Evolutionary conservation across 1,140 invertebrate genomes (phyloP).

Genomic region (Hypsibius dujardini): DNA sequence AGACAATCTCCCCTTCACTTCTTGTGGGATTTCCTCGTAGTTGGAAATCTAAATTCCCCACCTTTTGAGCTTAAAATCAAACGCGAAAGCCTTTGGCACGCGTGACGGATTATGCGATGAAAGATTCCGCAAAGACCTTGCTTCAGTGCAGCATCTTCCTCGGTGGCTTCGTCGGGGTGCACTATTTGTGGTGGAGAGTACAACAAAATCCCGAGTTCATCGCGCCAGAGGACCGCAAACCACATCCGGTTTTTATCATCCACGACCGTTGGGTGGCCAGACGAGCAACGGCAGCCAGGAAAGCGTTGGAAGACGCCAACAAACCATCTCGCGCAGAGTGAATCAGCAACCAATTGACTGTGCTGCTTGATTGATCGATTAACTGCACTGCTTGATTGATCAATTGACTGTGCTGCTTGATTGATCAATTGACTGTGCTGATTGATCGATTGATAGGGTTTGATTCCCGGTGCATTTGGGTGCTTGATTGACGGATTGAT

Average conservation of each 20-base stretch:
- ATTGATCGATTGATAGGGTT: too few relatives aligned
- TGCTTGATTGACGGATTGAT: too few relatives aligned
- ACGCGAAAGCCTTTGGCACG: too few relatives aligned
- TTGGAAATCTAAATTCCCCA: too few relatives aligned
- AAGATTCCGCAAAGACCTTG: too few relatives aligned
- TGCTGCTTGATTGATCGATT: not conserved
- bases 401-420: not conserved
- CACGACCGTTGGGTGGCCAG: not conserved
- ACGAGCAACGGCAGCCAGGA: not conserved
- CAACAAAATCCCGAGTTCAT: constrained; percentile 7
- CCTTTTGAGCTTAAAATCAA: too few relatives aligned
- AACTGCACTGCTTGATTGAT: not conserved
- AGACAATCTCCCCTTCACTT: too few relatives aligned
- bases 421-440: too few relatives aligned
- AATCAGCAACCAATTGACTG: too few relatives aligned
- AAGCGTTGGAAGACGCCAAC: not conserved
- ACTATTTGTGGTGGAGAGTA: not conserved
- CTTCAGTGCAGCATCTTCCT: not conserved
- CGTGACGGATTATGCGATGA: too few relatives aligned
- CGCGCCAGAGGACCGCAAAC: not conserved
- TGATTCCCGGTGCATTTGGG: too few relatives aligned
- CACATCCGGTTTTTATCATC: not conserved
- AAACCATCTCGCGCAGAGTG: not conserved
- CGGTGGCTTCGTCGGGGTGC: not conserved
- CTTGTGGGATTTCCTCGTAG: too few relatives aligned